phyloP scores from a whole-genome alignment of 2,888 invertebrate genomes.

The Drosophila pseudotalamancana region DNA sequence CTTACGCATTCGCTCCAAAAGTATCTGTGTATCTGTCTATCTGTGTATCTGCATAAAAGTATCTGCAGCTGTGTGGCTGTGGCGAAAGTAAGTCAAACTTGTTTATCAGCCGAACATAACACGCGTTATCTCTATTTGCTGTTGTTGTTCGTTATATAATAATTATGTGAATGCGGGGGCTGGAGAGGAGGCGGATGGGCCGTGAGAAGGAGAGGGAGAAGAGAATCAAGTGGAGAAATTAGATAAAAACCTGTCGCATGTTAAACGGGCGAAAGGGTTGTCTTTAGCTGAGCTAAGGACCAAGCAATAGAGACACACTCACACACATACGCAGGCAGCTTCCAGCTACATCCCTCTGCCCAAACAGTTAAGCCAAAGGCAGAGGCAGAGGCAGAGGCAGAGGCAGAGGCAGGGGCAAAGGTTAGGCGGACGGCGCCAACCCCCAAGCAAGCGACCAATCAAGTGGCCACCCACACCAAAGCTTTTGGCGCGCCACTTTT shows the following conservation, averaged over 20 bases:
- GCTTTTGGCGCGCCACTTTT: conserved; percentile 75
- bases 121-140: conserved; percentile 59
- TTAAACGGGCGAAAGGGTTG: conserved; percentile 33
- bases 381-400: conserved; percentile 43
- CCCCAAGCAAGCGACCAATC: conserved; percentile 70
- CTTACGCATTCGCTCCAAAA: conserved; percentile 61
- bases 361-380: conserved; percentile 14
- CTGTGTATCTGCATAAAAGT: conserved; percentile 22
- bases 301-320: conserved; percentile 12
- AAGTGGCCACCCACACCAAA: conserved; percentile 76
- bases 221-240: conserved; percentile 72
- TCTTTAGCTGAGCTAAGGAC: conserved; percentile 64
- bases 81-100: conserved; percentile 73
- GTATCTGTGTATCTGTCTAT: conserved; percentile 28
- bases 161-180: not conserved
- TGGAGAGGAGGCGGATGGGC: not conserved
- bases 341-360: conserved; percentile 18
- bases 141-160: conserved; percentile 21
- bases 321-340: conserved; percentile 21
- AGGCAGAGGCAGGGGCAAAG: conserved; percentile 47
- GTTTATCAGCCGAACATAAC: conserved; percentile 63
- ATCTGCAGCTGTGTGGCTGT: conserved; percentile 24
- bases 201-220: not conserved
- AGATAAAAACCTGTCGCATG: conserved; percentile 74
- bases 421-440: conserved; percentile 50